Conservation (phyloP, 1,140 invertebrate species). For the Aphaenogaster floridana region DNA sequence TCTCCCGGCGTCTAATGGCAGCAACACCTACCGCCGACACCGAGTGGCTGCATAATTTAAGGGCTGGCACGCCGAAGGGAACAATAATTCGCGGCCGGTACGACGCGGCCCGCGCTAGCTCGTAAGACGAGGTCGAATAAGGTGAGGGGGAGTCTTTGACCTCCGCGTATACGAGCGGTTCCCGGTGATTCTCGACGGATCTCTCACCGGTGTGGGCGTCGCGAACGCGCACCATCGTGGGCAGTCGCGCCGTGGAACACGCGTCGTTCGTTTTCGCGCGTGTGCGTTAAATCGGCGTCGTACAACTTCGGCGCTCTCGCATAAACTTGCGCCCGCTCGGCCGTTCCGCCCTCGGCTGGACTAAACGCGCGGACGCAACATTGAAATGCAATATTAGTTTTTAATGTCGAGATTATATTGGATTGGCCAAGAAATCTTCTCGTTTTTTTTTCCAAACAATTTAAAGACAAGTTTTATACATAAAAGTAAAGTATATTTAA, state of each 20-base stretch:
- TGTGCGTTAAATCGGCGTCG: conserved; percentile 8
- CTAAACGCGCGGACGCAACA: not conserved
- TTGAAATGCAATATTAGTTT: not conserved
- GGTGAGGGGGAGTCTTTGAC: conserved; percentile 74
- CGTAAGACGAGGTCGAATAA: conserved; percentile 54
- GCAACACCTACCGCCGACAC: conserved; percentile 27
- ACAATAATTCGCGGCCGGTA: conserved; percentile 65
- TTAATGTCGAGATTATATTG: not conserved
- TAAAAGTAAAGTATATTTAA: too few species aligned
- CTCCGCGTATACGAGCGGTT: conserved; percentile 56
- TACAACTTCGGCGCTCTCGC: conserved; percentile 11
- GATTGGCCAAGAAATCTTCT: too few species aligned
- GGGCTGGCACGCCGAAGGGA: conserved; percentile 52
- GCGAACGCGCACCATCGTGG: conserved; percentile 60
- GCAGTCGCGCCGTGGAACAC: conserved; percentile 59
- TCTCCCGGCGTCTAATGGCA: conserved; percentile 25
- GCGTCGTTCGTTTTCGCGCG: conserved; percentile 13
- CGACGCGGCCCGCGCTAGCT: conserved; percentile 22
- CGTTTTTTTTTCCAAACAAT: too few species aligned
- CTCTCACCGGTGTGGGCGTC: conserved; percentile 69
- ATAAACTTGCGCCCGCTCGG: conserved; percentile 18
- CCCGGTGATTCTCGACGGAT: conserved; percentile 48
- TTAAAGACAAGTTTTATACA: too few species aligned
- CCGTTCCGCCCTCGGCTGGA: not conserved
- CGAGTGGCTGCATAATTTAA: conserved; percentile 63